Conservation (phyloP, 2,797 vertebrate genomes). For the Hozukius guyotensis region DNA sequence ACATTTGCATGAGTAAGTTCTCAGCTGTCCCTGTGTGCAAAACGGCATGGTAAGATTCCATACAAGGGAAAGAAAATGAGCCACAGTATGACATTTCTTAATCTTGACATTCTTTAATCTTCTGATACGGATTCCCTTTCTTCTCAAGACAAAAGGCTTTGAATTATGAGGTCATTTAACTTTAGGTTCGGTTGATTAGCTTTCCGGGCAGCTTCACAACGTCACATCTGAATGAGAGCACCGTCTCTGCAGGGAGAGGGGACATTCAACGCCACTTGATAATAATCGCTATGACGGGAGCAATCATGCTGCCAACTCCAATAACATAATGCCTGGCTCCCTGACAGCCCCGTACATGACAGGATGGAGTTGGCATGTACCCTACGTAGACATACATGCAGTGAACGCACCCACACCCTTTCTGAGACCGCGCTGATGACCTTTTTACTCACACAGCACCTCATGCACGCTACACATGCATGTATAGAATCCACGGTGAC, state of each 20-base stretch:
- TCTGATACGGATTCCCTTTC: not conserved
- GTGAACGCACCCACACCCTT: not conserved
- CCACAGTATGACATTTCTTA: not conserved
- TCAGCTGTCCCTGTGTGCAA: not conserved
- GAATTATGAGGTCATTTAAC: not conserved
- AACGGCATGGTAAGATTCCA: not conserved
- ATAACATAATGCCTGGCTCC: constrained; percentile 27
- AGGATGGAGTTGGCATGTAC: not conserved
- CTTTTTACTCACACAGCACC: not conserved
- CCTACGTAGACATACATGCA: not conserved
- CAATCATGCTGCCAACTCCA: constrained; percentile 58
- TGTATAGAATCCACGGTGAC: not conserved
- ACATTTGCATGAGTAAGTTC: not conserved
- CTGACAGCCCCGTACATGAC: not conserved
- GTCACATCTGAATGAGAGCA: not conserved
- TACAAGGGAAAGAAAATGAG: not conserved
- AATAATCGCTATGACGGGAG: constrained; percentile 49
- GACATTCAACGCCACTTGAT: constrained; percentile 16
- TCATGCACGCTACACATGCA: not conserved
- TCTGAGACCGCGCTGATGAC: not conserved
- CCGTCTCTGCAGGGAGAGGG: not conserved
- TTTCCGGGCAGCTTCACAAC: not conserved
- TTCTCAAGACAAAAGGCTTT: not conserved
- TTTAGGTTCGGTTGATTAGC: constrained; percentile 16
- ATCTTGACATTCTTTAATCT: not conserved